Percentiles rank a stretch among this genome's conserved stretches.
Conservation (phyloP, 2,797 vertebrate species). For the Poeciliopsis gracilis region DNA sequence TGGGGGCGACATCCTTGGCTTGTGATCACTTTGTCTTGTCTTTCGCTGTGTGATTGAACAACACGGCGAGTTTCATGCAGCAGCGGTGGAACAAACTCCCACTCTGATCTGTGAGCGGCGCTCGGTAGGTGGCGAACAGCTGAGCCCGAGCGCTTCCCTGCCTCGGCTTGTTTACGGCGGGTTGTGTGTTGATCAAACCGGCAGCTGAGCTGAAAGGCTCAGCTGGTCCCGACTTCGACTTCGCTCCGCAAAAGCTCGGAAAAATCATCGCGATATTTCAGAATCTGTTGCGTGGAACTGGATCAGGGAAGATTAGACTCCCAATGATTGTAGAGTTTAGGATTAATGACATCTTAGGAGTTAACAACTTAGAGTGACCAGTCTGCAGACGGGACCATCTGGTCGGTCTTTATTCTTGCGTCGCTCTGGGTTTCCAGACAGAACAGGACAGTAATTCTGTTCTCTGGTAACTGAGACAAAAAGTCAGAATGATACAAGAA, state of each 20-base stretch:
- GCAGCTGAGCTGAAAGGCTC: background rate
- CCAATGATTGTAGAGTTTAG: background rate
- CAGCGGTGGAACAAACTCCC: constrained; percentile 27
- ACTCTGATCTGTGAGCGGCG: constrained; percentile 35
- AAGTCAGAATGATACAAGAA: background rate
- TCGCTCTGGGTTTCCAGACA: background rate
- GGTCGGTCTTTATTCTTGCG: background rate
- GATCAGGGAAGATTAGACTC: background rate
- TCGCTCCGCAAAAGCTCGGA: background rate
- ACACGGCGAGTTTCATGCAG: constrained; percentile 14
- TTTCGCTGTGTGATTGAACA: constrained; percentile 34
- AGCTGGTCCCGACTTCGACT: background rate
- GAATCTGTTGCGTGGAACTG: background rate
- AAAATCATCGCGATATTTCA: background rate
- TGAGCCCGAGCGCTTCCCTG: background rate
- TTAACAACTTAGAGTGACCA: background rate
- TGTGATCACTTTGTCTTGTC: constrained; percentile 15
- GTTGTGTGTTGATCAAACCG: background rate
- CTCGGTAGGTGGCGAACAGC: background rate
- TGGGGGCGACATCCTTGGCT: background rate
- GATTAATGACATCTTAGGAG: background rate
- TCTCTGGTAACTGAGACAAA: background rate
- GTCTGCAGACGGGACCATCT: background rate
- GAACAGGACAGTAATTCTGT: background rate
- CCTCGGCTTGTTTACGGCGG: background rate